phyloP scores from a whole-genome alignment of 1,140 invertebrate genomes.

The Ladona fulva region DNA sequence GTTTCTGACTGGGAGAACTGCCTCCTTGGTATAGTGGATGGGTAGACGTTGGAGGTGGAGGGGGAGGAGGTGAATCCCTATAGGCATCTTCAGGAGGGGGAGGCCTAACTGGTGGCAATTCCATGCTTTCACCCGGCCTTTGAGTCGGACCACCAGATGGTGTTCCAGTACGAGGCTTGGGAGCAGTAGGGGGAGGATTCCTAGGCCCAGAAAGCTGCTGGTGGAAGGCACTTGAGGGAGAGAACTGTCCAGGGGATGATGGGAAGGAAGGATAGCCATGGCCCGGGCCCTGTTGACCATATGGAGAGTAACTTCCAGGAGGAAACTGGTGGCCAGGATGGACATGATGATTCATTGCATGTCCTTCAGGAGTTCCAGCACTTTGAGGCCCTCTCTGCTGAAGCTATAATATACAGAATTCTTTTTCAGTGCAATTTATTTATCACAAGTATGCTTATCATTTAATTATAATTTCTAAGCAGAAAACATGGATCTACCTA shows the following conservation, averaged over 20 bases:
- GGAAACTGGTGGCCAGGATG: slow-evolving; percentile 14
- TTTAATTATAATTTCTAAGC: too few relatives aligned
- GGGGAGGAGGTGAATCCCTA: slow-evolving; percentile 48
- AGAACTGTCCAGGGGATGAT: slow-evolving; percentile 17
- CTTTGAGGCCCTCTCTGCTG: too few relatives aligned
- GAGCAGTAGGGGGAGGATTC: slow-evolving; percentile 14
- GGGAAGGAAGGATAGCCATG: slow-evolving; percentile 1
- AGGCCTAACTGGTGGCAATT: slow-evolving; percentile 30
- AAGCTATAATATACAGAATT: too few relatives aligned
- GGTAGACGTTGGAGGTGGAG: slow-evolving; percentile 58
- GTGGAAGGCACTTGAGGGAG: slow-evolving; percentile 11
- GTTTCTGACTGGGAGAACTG: background rate
- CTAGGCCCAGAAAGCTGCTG: background rate
- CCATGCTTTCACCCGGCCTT: slow-evolving; percentile 29
- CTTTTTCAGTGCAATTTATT: too few relatives aligned
- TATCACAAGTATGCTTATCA: too few relatives aligned
- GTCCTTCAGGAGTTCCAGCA: background rate
- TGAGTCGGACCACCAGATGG: slow-evolving; percentile 19
- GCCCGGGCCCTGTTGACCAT: too few relatives aligned
- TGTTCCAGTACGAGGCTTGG: slow-evolving; percentile 17
- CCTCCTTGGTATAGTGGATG: slow-evolving; percentile 53
- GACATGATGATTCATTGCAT: slow-evolving; percentile 15
- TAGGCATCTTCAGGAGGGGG: slow-evolving; percentile 33
- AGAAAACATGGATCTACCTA: too few relatives aligned
- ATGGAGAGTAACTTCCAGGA: slow-evolving; percentile 14